A percentile compares a stretch with the other conserved stretches of the same genome.
Evolutionary conservation across 64 coral and sea anemone genomes (phyloP).

Genomic region (Montipora foliosa): DNA sequence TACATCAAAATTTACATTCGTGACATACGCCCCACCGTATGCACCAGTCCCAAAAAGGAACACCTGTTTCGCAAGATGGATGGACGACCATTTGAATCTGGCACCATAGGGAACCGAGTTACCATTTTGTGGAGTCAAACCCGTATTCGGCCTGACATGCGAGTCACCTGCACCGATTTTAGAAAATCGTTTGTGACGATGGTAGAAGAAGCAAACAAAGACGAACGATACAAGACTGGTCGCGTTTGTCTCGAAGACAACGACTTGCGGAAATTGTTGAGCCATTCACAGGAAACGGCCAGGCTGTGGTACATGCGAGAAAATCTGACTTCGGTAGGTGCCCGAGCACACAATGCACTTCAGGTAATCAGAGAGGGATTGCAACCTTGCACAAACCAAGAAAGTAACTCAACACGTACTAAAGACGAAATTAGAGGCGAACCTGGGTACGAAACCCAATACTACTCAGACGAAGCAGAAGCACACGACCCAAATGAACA

Average conservation of each 20-base stretch:
- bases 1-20: neutral
- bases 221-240: neutral
- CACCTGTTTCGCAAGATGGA: neutral
- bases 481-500: too few species aligned
- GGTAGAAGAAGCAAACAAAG: neutral
- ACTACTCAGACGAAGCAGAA: too few species aligned
- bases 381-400: too few species aligned
- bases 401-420: too few species aligned
- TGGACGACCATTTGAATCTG: neutral
- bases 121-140: neutral
- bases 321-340: too few species aligned
- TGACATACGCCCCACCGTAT: neutral
- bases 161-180: constrained; percentile 1
- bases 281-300: neutral
- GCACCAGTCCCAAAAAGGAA: neutral
- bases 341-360: too few species aligned
- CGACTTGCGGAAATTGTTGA: neutral
- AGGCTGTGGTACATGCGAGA: neutral
- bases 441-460: too few species aligned
- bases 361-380: too few species aligned
- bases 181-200: neutral
- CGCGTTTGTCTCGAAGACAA: neutral
- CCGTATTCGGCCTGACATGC: neutral
- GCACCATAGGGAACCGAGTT: neutral
- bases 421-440: too few species aligned